These are phyloP conservation scores for Neotoma lepida DNA, from an alignment of 2,113 vertebrate genomes.

Conservation along the genomic window DNA sequence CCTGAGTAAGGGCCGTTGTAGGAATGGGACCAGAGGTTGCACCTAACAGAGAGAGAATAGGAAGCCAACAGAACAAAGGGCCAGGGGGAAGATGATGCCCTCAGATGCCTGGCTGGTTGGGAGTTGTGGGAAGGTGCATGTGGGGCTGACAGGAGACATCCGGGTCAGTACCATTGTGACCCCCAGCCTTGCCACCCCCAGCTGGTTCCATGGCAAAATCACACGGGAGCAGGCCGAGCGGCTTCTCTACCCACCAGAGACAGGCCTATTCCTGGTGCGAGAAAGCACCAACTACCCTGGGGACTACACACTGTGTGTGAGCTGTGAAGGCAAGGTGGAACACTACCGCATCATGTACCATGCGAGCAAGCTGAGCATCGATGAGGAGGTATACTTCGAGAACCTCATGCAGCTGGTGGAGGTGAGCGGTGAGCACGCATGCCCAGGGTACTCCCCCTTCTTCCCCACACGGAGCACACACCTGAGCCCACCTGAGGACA, in stretches of 20 bases:
- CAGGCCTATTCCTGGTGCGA: conserved; percentile 94
- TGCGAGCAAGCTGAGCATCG: conserved; percentile 95
- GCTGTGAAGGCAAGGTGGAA: conserved; percentile 97
- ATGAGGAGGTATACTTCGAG: conserved; percentile 95
- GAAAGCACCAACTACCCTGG: conserved; percentile 99
- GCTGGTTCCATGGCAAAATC: conserved; percentile 99
- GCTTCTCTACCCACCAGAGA: conserved; percentile 93
- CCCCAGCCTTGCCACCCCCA: conserved; percentile 63
- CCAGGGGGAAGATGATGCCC: neutral
- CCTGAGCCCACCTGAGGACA: neutral
- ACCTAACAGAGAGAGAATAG: neutral
- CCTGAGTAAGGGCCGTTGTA: neutral
- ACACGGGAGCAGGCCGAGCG: conserved; percentile 93
- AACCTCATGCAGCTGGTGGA: conserved; percentile 99
- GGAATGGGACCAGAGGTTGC: neutral
- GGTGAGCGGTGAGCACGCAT: conserved; percentile 81
- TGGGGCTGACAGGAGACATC: neutral
- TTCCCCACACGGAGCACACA: neutral
- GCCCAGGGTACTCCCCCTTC: fast-evolving
- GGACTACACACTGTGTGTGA: conserved; percentile 98
- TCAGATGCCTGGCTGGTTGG: neutral
- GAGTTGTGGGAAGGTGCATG: neutral
- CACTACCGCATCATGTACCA: conserved; percentile 98
- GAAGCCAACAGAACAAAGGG: neutral
- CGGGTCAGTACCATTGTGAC: neutral